Conservation (phyloP, 2,113 vertebrate species). For the Catharus minimus region DNA sequence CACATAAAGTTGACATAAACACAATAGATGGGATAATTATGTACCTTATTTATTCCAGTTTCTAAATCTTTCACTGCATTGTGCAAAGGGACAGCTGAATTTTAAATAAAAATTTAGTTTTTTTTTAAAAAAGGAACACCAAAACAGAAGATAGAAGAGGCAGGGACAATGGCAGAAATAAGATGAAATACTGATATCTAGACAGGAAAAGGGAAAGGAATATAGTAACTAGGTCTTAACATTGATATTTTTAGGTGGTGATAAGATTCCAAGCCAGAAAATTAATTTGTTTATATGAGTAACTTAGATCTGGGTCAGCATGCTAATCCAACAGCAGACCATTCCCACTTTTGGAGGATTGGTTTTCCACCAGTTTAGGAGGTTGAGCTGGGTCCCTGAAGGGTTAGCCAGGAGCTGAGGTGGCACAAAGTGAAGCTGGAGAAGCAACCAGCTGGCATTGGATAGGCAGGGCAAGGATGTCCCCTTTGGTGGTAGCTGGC, state of each 20-base stretch:
- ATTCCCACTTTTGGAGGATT: neutral
- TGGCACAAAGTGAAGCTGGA: neutral
- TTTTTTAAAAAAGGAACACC: neutral
- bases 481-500: neutral
- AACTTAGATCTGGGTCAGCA: neutral
- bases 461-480: neutral
- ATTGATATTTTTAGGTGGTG: neutral
- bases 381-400: neutral
- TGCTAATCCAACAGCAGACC: neutral
- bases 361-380: neutral
- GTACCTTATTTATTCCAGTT: neutral
- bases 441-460: fast-evolving
- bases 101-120: neutral
- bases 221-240: neutral
- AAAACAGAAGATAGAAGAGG: neutral
- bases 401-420: neutral
- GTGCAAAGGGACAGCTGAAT: neutral
- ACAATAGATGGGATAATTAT: neutral
- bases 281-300: neutral
- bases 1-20: neutral
- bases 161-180: neutral
- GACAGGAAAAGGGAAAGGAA: neutral
- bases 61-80: neutral
- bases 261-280: neutral
- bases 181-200: neutral